Percentiles rank a stretch among this genome's conserved stretches.
phyloP scores from a whole-genome alignment of 2,797 vertebrate genomes.

The Cyprinella venusta region DNA sequence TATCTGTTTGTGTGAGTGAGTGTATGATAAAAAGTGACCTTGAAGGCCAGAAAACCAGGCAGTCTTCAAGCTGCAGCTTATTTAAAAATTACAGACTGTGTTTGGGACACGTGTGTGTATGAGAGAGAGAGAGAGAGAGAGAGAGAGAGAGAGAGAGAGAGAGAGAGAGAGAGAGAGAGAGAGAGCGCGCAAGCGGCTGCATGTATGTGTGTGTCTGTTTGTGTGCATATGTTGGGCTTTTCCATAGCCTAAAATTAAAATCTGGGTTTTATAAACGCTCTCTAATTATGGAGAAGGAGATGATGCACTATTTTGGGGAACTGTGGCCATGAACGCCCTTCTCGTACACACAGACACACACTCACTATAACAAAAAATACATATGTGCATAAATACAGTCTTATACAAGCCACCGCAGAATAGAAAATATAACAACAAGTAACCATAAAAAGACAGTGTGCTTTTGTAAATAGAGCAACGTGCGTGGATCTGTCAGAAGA shows the following conservation, averaged over 20 bases:
- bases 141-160: too few relatives aligned
- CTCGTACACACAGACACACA: conserved; percentile 68
- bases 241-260: conserved; percentile 83
- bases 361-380: conserved; percentile 45
- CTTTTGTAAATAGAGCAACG: conserved; percentile 23
- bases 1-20: conserved; percentile 29
- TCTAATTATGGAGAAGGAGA: conserved; percentile 84
- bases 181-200: conserved; percentile 23
- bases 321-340: conserved; percentile 80
- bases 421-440: conserved; percentile 17
- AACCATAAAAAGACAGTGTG: conserved; percentile 15
- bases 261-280: conserved; percentile 81
- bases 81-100: conserved; percentile 55
- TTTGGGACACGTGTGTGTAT: conserved; percentile 44
- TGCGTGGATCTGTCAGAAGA: not conserved
- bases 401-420: not conserved
- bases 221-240: conserved; percentile 72
- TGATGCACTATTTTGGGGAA: conserved; percentile 77
- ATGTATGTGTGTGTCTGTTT: conserved; percentile 69
- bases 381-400: conserved; percentile 31
- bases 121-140: too few relatives aligned
- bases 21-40: conserved; percentile 51
- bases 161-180: not conserved
- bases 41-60: conserved; percentile 37
- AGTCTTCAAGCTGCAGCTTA: conserved; percentile 42